Percentiles rank a stretch among this genome's conserved stretches.
Conservation (phyloP, 2,888 invertebrate genomes). For the Morpho achilles region DNA sequence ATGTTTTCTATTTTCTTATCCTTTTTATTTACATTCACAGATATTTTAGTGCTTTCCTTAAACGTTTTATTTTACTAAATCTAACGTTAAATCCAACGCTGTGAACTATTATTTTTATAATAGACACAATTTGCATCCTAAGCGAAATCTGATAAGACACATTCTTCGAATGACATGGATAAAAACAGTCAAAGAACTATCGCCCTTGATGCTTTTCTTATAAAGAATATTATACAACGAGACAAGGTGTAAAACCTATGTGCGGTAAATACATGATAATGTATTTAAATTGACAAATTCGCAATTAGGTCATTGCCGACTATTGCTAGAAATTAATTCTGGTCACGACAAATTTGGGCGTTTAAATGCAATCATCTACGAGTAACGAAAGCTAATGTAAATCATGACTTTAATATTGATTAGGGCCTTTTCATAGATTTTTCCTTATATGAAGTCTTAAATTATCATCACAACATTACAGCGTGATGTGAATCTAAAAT, state of each 20-base stretch:
- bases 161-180: neutral
- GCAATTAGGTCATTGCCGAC: constrained; percentile 15
- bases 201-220: neutral
- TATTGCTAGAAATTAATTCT: constrained; percentile 11
- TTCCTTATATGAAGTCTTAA: neutral
- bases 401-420: neutral
- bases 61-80: no score
- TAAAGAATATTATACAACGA: no score
- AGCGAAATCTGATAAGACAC: constrained; percentile 11
- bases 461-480: neutral
- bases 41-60: no score
- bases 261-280: constrained; percentile 1
- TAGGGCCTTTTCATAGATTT: neutral
- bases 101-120: constrained; percentile 1
- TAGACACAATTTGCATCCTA: constrained; percentile 13
- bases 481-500: neutral
- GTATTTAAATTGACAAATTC: constrained; percentile 12
- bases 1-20: no score
- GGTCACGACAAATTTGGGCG: constrained; percentile 9
- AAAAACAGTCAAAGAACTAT: neutral
- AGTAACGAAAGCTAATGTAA: constrained; percentile 1
- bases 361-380: constrained; percentile 4
- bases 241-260: neutral
- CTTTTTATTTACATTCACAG: no score
- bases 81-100: no score